phyloP scores from a whole-genome alignment of 2,888 invertebrate species.

The Rhingia campestris region DNA sequence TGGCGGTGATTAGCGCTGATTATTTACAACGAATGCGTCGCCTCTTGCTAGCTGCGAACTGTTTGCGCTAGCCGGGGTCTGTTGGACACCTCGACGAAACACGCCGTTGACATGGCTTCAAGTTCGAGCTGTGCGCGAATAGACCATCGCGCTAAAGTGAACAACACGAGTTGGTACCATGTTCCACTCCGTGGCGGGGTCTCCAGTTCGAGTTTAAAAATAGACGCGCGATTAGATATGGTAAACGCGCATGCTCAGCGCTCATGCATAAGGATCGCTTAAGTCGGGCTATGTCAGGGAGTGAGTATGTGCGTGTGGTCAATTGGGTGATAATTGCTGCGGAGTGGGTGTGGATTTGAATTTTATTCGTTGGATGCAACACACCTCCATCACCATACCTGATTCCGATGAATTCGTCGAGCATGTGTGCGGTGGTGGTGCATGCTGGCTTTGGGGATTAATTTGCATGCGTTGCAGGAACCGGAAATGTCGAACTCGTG shows the following conservation, averaged over 20 bases:
- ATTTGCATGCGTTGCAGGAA: slow-evolving; percentile 70
- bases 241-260: slow-evolving; percentile 69
- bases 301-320: slow-evolving; percentile 48
- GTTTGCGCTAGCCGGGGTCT: slow-evolving; percentile 46
- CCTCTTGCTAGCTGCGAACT: slow-evolving; percentile 65
- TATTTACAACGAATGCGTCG: slow-evolving; percentile 74
- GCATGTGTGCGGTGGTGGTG: neutral
- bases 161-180: slow-evolving; percentile 61
- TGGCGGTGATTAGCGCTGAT: slow-evolving; percentile 74
- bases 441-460: slow-evolving; percentile 16
- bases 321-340: slow-evolving; percentile 71
- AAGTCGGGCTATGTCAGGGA: slow-evolving; percentile 14
- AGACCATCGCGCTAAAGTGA: slow-evolving; percentile 55
- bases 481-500: slow-evolving; percentile 73
- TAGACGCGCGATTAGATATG: slow-evolving; percentile 72
- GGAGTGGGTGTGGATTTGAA: slow-evolving; percentile 67
- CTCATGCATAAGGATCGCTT: slow-evolving; percentile 54
- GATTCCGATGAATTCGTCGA: slow-evolving; percentile 26
- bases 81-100: slow-evolving; percentile 69
- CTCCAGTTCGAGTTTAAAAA: slow-evolving; percentile 67
- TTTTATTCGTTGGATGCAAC: slow-evolving; percentile 45
- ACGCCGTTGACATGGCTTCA: slow-evolving; percentile 70
- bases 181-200: slow-evolving; percentile 43
- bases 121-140: slow-evolving; percentile 44
- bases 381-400: slow-evolving; percentile 9